Base-by-base conservation (phyloP, 1,140 invertebrate genomes). In the Aphelenchoides besseyi region DNA sequence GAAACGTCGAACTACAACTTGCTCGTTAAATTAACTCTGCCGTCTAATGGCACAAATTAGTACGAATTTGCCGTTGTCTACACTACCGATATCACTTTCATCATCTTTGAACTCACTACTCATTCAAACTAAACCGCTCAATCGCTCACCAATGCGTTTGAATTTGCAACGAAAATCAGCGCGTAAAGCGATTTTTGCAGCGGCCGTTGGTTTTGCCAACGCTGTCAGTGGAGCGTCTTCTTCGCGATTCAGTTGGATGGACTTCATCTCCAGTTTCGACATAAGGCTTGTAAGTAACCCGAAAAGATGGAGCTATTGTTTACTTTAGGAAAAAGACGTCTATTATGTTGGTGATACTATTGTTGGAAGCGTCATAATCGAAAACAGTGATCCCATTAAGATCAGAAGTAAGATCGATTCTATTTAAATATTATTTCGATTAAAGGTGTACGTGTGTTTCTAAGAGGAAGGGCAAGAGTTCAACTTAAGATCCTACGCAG, bases 401-500 rank as follows among this genome's bases (percentile, higher is more conserved):
- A 78, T 82, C n/a, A 66, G 74, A 73, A 75, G 79, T 80, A 29
- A 30, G 63, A 16, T 71, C 41, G 0, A 26, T 30, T 75, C n/a
- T 18, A 1, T 33, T 1, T 52, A 33, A 71, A 61, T 16, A 2
- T 30, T 66, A 12, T 1, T 74, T 35, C 69, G 53, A 33, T 55
- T 81, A 61, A 23, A 92, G 91, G 90, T 18, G 90, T 92, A 74
- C 87, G 90, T 53, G 89, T 92, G 16, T 87, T 90, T 16, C 85
- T 92, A 33, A 85, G 91, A 62, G 91, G 91, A 1, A 91, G 91
- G 84, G 91, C 90, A 1, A 90, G 92, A 74, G 90, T 90, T 0
- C 91, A 92, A 85, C 91, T 91, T 91, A 92, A 92, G 86, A 90
- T 92, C 66, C 87, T 91, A 55, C 26, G 67, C 88, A 91, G 53